Evolutionary conservation across 2,113 vertebrate genomes (phyloP), one percentile per base, ranked within the genome.

Genomic region (Salvelinus namaycush): DNA sequence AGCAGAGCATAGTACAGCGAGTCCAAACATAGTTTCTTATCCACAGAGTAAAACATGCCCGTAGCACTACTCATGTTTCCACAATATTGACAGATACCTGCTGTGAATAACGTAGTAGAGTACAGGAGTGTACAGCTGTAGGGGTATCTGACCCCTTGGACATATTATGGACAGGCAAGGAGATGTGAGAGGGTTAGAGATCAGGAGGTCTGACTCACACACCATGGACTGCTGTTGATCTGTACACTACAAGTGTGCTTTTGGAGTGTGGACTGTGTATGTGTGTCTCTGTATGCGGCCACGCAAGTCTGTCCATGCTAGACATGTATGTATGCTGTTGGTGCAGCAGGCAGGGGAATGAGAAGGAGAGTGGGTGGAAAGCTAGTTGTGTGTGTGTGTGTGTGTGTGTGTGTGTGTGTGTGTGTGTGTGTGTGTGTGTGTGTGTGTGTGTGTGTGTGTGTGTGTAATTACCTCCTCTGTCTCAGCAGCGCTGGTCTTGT

Each of bases 391-490:
- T 60, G 51, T 68, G 60, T 78, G 82, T 81, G 77, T 66, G 86
- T 87, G n/a, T 66, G 39, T 20, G 8, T 69, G 51, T 70, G 86
- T 87, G 39, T 20, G 8, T 69, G 51, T 70, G 86, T 87, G 39
- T 20, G 8, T 69, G 51, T 70, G 86, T 87, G 39, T 20, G 8
- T 69, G 51, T 70, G 86, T 87, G 39, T 20, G 8, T 69, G 51
- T 70, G 86, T 87, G 39, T 20, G 8, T 69, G 51, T 74, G 59
- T 54, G 7, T 60, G 51, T 68, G 60, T 78, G 39, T 20, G 8
- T 69, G 51, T 70, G 86, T 87, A 87, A 90, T 89, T 88, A 87
- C 79, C 14, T 72, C 73, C 81, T 79, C 62, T 27, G 82, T 72
- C 68, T 34, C 85, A 44, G 81, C 26, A 9, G 81, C 22, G 74